Base-by-base conservation (phyloP, 2,888 invertebrate species). In the Pammene fasciana region DNA sequence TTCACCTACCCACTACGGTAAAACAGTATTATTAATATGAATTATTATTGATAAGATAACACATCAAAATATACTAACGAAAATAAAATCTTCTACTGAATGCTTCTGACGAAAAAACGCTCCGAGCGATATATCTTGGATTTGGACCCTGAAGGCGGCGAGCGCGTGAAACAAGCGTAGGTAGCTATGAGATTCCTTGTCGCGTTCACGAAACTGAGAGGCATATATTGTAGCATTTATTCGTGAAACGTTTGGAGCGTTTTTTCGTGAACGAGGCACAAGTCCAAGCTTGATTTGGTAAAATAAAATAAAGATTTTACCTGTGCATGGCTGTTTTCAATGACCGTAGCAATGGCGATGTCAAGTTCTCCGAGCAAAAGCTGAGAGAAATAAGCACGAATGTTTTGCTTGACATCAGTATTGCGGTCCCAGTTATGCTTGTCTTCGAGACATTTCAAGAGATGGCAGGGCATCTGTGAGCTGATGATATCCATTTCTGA, bases 391-490 rank as follows among this genome's bases (percentile, higher is more conserved):
- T 81, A 91, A 71, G 78, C 82, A 13, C 80, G 79, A 43, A 92
- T 77, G 72, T 85, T 87, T 0, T 80, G 82, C 73, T 89, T 92
- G n/a, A 85, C 77, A 3, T 79, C 68, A 60, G 82, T 85, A 4
- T 84, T 67, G 18, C 82, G 80, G 50, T 91, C 90, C 92, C 92
- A 92, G 68, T 86, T 89, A 70, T 92, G 90, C 50, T 79, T 82
- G 67, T 92, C 92, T 48, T 92, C 90, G 8, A 92, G 81, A 57
- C 92, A 92, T 74, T 90, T 90, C 1, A 92, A 77, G 61, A 91
- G 73, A 66, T 88, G 85, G 72, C 92, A 92, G 0, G 92, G 89
- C 91, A 92, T 91, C 54, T 80, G 71, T 0, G 75, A 59, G 0
- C 83, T 83, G 0, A 80, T 72, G 0, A 71, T 79, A 0, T 79